Conservation (phyloP, 2,113 vertebrate genomes). For the Oncorhynchus nerka region DNA sequence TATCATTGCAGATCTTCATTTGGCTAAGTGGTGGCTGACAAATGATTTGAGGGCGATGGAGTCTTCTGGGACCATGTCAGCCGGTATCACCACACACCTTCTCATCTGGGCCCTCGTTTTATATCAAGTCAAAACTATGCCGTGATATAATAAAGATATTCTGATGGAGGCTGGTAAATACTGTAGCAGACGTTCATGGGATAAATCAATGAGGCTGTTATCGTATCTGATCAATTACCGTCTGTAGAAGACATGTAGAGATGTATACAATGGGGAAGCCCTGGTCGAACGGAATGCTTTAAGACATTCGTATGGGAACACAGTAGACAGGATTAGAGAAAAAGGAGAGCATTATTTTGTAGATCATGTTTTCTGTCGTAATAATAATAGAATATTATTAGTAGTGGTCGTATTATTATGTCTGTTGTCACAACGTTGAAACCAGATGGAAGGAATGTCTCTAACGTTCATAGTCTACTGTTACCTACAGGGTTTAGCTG, state of each 20-base stretch:
- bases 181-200: not conserved
- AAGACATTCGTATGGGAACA: too few relatives aligned
- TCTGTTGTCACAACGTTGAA: too few relatives aligned
- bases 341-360: too few relatives aligned
- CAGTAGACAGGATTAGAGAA: too few relatives aligned
- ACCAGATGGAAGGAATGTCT: too few relatives aligned
- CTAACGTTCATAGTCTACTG: too few relatives aligned
- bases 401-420: too few relatives aligned
- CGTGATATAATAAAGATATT: not conserved
- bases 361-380: too few relatives aligned
- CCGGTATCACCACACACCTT: slow-evolving; percentile 6
- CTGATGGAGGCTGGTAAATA: not conserved
- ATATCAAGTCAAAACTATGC: not conserved
- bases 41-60: slow-evolving; percentile 1
- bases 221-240: not conserved
- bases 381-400: too few relatives aligned
- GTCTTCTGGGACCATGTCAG: slow-evolving; percentile 19
- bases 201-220: not conserved
- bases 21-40: slow-evolving; percentile 16
- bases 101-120: slow-evolving; percentile 24
- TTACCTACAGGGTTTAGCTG: too few relatives aligned
- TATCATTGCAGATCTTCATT: slow-evolving; percentile 21
- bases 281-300: too few relatives aligned
- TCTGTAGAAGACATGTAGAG: not conserved
- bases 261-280: too few relatives aligned